These are phyloP conservation scores for Ptychobarbus kaznakovi DNA, from an alignment of 2,797 vertebrate species.

Conservation along the genomic window DNA sequence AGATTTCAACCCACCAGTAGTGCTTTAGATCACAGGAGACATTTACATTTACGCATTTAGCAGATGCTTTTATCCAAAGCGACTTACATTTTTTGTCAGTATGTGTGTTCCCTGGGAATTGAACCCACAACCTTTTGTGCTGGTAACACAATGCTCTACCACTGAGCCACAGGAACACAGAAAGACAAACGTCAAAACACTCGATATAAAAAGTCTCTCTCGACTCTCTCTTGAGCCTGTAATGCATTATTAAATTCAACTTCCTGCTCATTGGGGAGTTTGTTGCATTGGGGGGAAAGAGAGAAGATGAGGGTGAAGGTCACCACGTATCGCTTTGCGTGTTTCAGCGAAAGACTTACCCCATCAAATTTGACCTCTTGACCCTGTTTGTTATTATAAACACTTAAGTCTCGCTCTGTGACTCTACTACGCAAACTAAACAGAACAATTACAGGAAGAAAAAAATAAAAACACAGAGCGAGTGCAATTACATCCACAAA, in stretches of 20 bases:
- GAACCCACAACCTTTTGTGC: no score
- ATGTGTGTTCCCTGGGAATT: no score
- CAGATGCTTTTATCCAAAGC: no score
- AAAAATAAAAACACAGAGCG: slow-evolving; percentile 52
- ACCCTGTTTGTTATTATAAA: slow-evolving; percentile 37
- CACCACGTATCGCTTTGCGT: slow-evolving; percentile 1
- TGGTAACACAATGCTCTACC: no score
- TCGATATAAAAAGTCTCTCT: no score
- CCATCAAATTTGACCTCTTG: slow-evolving; percentile 32
- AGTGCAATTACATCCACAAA: slow-evolving; percentile 66
- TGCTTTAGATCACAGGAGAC: slow-evolving; percentile 19
- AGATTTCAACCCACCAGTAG: background rate
- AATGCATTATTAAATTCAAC: slow-evolving; percentile 57
- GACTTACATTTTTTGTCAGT: no score
- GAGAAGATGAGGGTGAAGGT: slow-evolving; percentile 18
- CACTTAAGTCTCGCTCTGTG: slow-evolving; percentile 22
- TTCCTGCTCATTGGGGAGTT: slow-evolving; percentile 40
- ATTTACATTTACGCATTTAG: no score
- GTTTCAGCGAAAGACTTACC: background rate
- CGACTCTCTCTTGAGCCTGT: slow-evolving; percentile 34
- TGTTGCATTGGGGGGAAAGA: slow-evolving; percentile 28
- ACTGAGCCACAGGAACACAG: no score
- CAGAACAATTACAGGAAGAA: slow-evolving; percentile 45
- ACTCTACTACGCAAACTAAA: slow-evolving; percentile 32
- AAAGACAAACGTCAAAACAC: no score